Percentiles rank a stretch among this genome's conserved stretches.
Evolutionary conservation across 2,888 invertebrate species (phyloP).

Genomic region (Ochropleura leucogaster): DNA sequence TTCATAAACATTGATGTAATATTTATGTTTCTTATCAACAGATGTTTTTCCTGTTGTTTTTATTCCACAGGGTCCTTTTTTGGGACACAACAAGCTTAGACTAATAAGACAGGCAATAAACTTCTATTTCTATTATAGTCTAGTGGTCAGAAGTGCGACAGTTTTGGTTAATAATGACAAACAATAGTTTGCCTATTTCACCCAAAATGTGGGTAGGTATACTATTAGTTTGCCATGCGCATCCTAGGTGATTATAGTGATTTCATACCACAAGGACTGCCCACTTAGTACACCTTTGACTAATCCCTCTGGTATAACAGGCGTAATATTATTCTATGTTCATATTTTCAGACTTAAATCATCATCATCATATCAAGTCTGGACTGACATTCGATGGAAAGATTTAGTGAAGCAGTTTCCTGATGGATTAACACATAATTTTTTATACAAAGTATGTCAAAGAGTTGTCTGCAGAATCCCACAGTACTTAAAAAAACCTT

Average conservation of each 20-base stretch:
- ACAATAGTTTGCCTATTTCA: too few species aligned
- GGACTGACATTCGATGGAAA: slow-evolving; percentile 85
- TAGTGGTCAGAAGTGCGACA: too few species aligned
- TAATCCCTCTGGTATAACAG: background rate
- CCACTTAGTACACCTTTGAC: background rate
- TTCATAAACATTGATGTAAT: background rate
- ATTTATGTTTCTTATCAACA: background rate
- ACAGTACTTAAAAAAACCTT: slow-evolving; percentile 70
- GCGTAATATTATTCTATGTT: background rate
- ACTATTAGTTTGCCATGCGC: too few species aligned
- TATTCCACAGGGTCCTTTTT: background rate
- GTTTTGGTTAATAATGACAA: too few species aligned
- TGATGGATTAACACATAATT: slow-evolving; percentile 78
- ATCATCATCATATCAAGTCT: slow-evolving; percentile 76
- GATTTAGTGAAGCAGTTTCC: slow-evolving; percentile 77
- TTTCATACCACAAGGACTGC: background rate
- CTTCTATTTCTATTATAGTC: too few species aligned
- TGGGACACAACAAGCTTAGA: background rate
- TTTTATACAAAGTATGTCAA: slow-evolving; percentile 72
- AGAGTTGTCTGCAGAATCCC: slow-evolving; percentile 57
- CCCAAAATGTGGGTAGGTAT: too few species aligned
- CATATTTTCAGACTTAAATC: slow-evolving; percentile 72
- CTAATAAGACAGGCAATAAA: too few species aligned
- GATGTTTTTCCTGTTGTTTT: background rate
- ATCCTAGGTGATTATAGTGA: too few species aligned